Evolutionary conservation across 2,113 vertebrate species (phyloP), one percentile per base, ranked within the genome.

Genomic region (Neotoma lepida): DNA sequence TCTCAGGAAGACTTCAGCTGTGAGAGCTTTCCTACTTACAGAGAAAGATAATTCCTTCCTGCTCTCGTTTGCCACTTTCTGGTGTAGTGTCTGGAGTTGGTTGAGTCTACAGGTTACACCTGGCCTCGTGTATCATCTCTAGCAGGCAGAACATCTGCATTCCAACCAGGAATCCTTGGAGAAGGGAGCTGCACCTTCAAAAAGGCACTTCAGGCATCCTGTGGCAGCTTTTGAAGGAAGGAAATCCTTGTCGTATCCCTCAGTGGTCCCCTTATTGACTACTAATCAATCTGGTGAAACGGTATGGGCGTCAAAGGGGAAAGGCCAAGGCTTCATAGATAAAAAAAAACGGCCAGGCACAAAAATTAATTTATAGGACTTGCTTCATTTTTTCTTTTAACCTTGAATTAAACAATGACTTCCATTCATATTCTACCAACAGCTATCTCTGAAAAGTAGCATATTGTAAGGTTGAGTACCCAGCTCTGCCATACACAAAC

Each of bases 111-210:
- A 89, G 28, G 91, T 5, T 64, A 56, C 2, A 35, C 20, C 26
- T 73, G 58, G 5, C n/a, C 78, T 49, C 2, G 17, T 71, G 49
- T 49, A 41, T 39, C 49, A 22, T 4, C 49, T 46, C 82, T 86
- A 63, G 33, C 51, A 76, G 54, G 58, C 49, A 94, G 54, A 86
- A 92, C 0, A 15, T 17, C 41, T 54, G 58, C 35, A 49, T 84
- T 90, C 74, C 77, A 70, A 63, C 81, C 54, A 91, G 61, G n/a
- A 54, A 22, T 88, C 80, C 68, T 80, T 44, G 14, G 77, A 87
- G 44, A 94, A 86, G 86, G 24, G 20, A 94, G 90, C 58, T 68
- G 4, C 17, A 35, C 58, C 73, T 78, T 70, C 46, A 35, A 70
- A 44, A 39, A 26, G 24, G 51, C 28, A 17, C 54, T 71, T 30